Conservation (phyloP, 2,888 invertebrate species). For the Octodonta nipae region DNA sequence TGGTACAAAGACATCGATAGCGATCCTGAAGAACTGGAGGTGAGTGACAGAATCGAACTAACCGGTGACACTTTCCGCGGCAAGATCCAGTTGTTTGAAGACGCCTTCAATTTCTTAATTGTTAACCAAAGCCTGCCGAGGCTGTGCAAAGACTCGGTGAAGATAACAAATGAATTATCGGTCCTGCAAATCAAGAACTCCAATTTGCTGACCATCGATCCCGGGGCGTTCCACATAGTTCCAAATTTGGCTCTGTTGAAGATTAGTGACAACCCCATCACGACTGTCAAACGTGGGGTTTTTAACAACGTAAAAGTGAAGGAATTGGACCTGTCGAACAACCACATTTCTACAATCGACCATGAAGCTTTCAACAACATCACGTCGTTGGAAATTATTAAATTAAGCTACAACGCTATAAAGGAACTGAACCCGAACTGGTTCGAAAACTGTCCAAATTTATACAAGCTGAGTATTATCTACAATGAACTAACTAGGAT, state of each 20-base stretch:
- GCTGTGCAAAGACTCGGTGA: slow-evolving; percentile 15
- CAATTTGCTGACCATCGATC: slow-evolving; percentile 18
- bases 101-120: slow-evolving; percentile 19
- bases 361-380: slow-evolving; percentile 24
- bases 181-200: slow-evolving; percentile 21
- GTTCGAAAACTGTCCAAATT: slow-evolving; percentile 23
- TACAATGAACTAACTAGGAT: slow-evolving; percentile 21
- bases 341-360: slow-evolving; percentile 21
- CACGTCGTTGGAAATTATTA: slow-evolving; percentile 22
- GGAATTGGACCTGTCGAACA: slow-evolving; percentile 24
- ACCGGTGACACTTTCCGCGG: slow-evolving; percentile 11
- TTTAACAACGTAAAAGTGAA: slow-evolving; percentile 23
- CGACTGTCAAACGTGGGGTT: slow-evolving; percentile 19
- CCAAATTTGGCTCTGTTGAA: slow-evolving; percentile 22
- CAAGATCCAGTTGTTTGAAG: slow-evolving; percentile 13
- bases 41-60: slow-evolving; percentile 10
- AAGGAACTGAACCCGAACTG: slow-evolving; percentile 21
- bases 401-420: slow-evolving; percentile 22
- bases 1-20: not conserved
- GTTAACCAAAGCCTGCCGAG: slow-evolving; percentile 15
- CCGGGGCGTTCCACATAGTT: slow-evolving; percentile 23
- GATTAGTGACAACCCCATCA: slow-evolving; percentile 21
- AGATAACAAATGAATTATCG: slow-evolving; percentile 19
- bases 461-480: slow-evolving; percentile 23
- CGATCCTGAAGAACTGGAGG: slow-evolving; percentile 3